phyloP scores from a whole-genome alignment of 2,888 invertebrate genomes.

The Alentia gelatinosa region DNA sequence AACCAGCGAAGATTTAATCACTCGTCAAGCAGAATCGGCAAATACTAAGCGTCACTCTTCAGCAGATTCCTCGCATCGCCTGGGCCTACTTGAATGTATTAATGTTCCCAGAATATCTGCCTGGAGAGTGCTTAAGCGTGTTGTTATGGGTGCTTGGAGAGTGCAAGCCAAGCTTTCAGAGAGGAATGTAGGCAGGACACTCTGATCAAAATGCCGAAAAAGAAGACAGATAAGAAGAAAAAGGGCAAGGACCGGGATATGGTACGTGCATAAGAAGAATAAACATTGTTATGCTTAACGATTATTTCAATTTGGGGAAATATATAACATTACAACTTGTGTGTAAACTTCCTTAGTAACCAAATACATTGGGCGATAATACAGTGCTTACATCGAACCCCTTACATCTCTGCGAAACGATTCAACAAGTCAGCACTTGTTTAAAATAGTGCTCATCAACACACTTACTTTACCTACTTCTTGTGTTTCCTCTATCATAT shows the following conservation, averaged over 20 bases:
- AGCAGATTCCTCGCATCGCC: too few species aligned
- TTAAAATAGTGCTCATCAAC: neutral
- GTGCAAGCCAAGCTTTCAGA: too few species aligned
- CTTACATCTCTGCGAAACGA: too few species aligned
- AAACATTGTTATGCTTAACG: neutral
- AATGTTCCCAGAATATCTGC: too few species aligned
- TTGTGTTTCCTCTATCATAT: neutral
- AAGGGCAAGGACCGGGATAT: conserved; percentile 15
- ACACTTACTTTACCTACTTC: neutral
- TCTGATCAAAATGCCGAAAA: neutral
- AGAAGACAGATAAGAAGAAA: conserved; percentile 25
- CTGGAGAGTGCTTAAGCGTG: too few species aligned
- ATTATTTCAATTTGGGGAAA: neutral
- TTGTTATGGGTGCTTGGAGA: too few species aligned
- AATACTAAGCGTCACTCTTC: too few species aligned
- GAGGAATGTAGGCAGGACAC: neutral
- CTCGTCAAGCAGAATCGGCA: too few species aligned
- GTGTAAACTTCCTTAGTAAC: neutral
- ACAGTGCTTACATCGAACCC: neutral
- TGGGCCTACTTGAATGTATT: too few species aligned
- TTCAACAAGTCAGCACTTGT: conserved; percentile 8
- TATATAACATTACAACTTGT: neutral
- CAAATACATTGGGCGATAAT: conserved; percentile 2
- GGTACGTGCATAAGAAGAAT: neutral
- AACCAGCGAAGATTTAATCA: too few species aligned